Conservation (phyloP, 2,797 vertebrate genomes). For the Podarcis lilfordi region DNA sequence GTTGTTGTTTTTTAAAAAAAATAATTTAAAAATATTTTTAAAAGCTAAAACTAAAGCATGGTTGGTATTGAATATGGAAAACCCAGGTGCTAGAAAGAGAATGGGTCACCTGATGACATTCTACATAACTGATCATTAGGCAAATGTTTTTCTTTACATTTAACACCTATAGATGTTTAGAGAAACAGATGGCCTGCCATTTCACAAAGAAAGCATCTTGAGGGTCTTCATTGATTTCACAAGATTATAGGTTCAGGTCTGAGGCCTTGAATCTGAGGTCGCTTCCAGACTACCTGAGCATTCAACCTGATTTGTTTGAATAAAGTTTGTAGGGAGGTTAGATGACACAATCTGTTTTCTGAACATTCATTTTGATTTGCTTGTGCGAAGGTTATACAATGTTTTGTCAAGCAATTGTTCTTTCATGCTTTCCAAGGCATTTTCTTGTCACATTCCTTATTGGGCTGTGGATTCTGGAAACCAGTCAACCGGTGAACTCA, state of each 20-base stretch:
- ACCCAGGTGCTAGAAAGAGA: background rate
- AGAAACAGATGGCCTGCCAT: background rate
- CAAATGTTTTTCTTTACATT: background rate
- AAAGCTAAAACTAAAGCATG: too few relatives aligned
- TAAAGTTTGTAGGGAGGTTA: too few relatives aligned
- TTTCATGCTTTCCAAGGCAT: too few relatives aligned
- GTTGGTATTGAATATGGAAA: background rate
- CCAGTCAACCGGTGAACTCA: background rate
- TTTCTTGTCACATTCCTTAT: too few relatives aligned
- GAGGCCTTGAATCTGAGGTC: background rate
- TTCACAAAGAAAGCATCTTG: background rate
- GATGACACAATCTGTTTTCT: too few relatives aligned
- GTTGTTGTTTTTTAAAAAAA: too few relatives aligned
- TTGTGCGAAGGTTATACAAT: too few relatives aligned
- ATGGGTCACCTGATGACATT: background rate
- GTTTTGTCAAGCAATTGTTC: too few relatives aligned
- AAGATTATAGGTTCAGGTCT: background rate
- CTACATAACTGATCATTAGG: background rate
- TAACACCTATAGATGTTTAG: background rate
- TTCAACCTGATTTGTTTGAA: too few relatives aligned
- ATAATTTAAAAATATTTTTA: too few relatives aligned
- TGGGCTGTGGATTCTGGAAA: background rate
- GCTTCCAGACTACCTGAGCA: too few relatives aligned
- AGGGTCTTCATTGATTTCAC: background rate
- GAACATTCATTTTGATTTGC: too few relatives aligned